phyloP scores from a whole-genome alignment of 2,888 invertebrate genomes.

The Oligia strigilis region DNA sequence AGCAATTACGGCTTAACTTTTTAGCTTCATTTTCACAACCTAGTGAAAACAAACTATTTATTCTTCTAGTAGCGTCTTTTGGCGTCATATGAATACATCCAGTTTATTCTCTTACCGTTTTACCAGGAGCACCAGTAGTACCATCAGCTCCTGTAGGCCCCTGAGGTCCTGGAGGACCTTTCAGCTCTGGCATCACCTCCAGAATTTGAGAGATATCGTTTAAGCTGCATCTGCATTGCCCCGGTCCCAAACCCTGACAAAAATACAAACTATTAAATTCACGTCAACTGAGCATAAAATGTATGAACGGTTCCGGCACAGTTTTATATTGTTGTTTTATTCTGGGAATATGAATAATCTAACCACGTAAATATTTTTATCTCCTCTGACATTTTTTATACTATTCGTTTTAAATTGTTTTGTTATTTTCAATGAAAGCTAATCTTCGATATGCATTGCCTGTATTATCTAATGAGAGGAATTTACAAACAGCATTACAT shows the following conservation, averaged over 20 bases:
- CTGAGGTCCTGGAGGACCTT: conserved; percentile 92
- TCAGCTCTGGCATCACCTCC: conserved; percentile 91
- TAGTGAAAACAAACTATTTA: not conserved
- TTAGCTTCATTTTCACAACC: not conserved
- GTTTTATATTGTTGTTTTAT: conserved; percentile 48
- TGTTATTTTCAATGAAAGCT: not conserved
- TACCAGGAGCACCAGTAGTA: conserved; percentile 94
- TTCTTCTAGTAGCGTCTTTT: not conserved
- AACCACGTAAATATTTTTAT: conserved; percentile 17
- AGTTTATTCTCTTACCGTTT: conserved; percentile 91
- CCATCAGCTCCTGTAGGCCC: conserved; percentile 94
- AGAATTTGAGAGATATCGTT: conserved; percentile 91
- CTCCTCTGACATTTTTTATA: conserved; percentile 3
- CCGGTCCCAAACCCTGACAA: conserved; percentile 81
- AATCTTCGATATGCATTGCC: not conserved
- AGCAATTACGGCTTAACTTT: not conserved
- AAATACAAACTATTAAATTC: conserved; percentile 43
- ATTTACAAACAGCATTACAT: not conserved
- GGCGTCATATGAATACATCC: not conserved
- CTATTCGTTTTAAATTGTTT: conserved; percentile 18
- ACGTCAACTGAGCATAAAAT: conserved; percentile 29
- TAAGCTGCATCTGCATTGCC: conserved; percentile 94
- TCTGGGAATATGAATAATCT: conserved; percentile 37
- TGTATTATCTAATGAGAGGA: not conserved
- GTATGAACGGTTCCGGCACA: conserved; percentile 13